These are phyloP conservation scores for Prolemur simus DNA, from an alignment of 2,113 vertebrate species.

Conservation along the genomic window DNA sequence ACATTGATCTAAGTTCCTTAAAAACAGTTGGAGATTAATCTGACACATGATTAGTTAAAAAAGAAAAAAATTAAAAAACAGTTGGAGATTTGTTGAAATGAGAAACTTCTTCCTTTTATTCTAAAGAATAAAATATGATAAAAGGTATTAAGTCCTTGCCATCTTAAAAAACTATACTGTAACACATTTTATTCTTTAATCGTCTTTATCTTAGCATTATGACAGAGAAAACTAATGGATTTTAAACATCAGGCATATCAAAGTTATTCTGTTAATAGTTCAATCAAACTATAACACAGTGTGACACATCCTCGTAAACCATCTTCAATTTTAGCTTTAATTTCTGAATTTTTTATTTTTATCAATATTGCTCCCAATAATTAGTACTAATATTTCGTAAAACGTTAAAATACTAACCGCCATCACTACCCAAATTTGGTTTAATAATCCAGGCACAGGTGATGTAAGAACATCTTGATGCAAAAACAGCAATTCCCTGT, in stretches of 20 bases:
- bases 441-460: conserved; percentile 86
- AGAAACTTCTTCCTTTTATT: conserved; percentile 31
- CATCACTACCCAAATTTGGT: conserved; percentile 88
- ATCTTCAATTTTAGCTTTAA: background rate
- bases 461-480: conserved; percentile 87
- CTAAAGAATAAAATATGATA: conserved; percentile 16
- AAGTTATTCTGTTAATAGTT: conserved; percentile 18
- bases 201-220: conserved; percentile 4
- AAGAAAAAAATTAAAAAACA: conserved; percentile 3
- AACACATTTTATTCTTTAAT: background rate
- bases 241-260: background rate
- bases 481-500: conserved; percentile 88
- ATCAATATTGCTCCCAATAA: conserved; percentile 1
- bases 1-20: background rate
- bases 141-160: background rate
- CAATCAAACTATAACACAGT: background rate
- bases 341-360: background rate
- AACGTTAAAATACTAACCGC: conserved; percentile 86
- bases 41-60: no score
- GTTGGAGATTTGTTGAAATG: background rate
- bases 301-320: background rate
- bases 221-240: conserved; percentile 9
- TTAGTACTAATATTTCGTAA: background rate
- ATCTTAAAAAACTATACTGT: background rate
- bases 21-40: background rate